These are phyloP conservation scores for Erythrolamprus reginae DNA, from an alignment of 2,113 vertebrate genomes.

Conservation along the genomic window DNA sequence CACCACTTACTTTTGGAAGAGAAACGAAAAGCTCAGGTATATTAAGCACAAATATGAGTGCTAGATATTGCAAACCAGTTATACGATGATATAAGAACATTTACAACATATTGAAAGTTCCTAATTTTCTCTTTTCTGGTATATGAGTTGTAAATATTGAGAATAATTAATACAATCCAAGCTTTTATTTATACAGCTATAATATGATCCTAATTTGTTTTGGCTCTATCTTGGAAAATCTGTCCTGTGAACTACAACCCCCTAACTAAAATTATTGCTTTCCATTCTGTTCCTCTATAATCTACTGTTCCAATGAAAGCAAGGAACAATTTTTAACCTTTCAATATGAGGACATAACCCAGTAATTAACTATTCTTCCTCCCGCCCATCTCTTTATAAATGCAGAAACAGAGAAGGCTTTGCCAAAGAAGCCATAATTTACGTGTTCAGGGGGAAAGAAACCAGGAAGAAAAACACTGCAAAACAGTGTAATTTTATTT, in stretches of 20 bases:
- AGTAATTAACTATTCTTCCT: conserved; percentile 55
- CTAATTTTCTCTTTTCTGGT: conserved; percentile 8
- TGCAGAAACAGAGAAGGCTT: conserved; percentile 40
- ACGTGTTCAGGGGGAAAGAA: conserved; percentile 44
- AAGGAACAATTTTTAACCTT: conserved; percentile 44
- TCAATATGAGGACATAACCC: conserved; percentile 53
- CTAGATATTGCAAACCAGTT: neutral
- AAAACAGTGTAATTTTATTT: conserved; percentile 41
- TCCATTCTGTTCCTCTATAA: conserved; percentile 38
- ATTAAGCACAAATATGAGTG: neutral
- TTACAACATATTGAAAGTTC: conserved; percentile 17
- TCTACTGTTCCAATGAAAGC: conserved; percentile 33
- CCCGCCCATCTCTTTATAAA: conserved; percentile 38
- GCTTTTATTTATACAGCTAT: conserved; percentile 30
- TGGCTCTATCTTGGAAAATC: conserved; percentile 16
- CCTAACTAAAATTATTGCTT: conserved; percentile 33
- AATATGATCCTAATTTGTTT: conserved; percentile 30
- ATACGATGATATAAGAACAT: neutral
- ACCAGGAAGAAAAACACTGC: conserved; percentile 55
- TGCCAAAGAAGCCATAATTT: conserved; percentile 34
- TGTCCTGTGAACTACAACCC: conserved; percentile 17
- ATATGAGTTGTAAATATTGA: conserved; percentile 1
- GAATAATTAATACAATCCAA: conserved; percentile 28
- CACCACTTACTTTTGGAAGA: neutral
- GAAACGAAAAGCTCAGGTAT: neutral